These are phyloP conservation scores for Pollenia griseotomentosa DNA, from an alignment of 2,888 invertebrate genomes.

Conservation along the genomic window DNA sequence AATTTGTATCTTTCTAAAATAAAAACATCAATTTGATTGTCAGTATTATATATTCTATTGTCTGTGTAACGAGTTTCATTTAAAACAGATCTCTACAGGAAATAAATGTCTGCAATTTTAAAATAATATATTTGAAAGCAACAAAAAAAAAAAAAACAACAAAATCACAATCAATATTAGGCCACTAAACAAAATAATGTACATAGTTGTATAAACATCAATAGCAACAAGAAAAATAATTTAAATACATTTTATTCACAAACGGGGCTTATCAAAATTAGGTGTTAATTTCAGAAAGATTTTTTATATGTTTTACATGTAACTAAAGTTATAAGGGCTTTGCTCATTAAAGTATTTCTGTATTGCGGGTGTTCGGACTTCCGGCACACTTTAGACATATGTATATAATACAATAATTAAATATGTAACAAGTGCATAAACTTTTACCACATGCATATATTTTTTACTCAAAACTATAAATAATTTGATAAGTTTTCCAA, in stretches of 20 bases:
- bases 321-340: no score
- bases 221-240: neutral
- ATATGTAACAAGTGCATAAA: no score
- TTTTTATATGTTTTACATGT: no score
- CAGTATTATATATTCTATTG: constrained; percentile 19
- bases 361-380: no score
- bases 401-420: no score
- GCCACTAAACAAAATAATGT: constrained; percentile 46
- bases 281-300: constrained; percentile 14
- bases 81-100: constrained; percentile 26
- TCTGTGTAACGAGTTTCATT: constrained; percentile 41
- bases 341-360: no score
- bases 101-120: constrained; percentile 48
- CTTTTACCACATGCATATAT: no score
- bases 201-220: neutral
- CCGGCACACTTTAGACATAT: no score
- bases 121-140: constrained; percentile 15
- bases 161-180: constrained; percentile 50
- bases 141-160: constrained; percentile 10
- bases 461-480: no score
- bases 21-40: constrained; percentile 26
- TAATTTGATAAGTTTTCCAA: no score
- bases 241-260: neutral
- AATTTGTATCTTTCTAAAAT: constrained; percentile 6
- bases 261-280: neutral